These are phyloP conservation scores for Hippocampus zosterae DNA, from an alignment of 2,113 vertebrate species.

Conservation along the genomic window DNA sequence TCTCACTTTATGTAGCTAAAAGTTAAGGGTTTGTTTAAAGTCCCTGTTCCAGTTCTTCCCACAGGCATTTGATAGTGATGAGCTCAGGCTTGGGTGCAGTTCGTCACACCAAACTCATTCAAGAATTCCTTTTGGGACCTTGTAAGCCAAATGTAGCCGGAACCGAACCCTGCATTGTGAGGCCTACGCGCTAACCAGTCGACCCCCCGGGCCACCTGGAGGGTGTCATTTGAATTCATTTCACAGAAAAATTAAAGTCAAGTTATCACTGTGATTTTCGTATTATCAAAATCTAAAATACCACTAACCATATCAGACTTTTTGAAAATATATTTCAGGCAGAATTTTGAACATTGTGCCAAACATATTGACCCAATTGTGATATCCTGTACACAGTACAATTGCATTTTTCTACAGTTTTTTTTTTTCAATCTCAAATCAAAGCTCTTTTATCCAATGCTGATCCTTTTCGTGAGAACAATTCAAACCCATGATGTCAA, in stretches of 20 bases:
- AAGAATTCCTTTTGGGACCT: not conserved
- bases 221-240: too few relatives aligned
- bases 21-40: not conserved
- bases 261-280: too few relatives aligned
- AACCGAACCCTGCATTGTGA: too few relatives aligned
- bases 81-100: not conserved
- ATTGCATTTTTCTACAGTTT: conserved; percentile 11
- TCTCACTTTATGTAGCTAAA: conserved; percentile 1
- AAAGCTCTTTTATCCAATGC: conserved; percentile 3
- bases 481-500: not conserved
- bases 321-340: not conserved
- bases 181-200: too few relatives aligned
- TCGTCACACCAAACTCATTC: not conserved
- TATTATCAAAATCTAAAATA: not conserved
- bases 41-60: not conserved
- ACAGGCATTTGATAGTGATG: not conserved
- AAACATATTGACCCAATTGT: not conserved
- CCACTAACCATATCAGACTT: not conserved
- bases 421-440: conserved; percentile 20
- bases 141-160: too few relatives aligned
- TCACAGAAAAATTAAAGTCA: too few relatives aligned
- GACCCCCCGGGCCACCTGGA: too few relatives aligned
- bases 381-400: not conserved
- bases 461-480: not conserved
- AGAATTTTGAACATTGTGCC: not conserved